These are phyloP conservation scores for Nephila pilipes DNA, from an alignment of 1,140 invertebrate species.

Conservation along the genomic window DNA sequence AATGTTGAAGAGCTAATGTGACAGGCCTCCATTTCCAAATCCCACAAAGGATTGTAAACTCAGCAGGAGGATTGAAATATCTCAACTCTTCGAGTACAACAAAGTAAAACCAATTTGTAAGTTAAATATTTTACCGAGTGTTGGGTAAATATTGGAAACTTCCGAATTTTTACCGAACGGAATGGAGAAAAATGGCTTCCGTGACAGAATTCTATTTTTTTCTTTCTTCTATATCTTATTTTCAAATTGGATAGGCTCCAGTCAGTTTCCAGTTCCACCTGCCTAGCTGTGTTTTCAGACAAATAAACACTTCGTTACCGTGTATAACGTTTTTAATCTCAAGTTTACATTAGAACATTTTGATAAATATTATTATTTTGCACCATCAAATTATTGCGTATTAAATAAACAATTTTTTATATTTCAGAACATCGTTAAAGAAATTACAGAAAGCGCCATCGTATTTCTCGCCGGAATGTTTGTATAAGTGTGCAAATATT, in stretches of 20 bases:
- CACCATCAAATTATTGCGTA: background rate
- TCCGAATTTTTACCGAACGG: constrained; percentile 32
- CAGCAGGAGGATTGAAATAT: constrained; percentile 13
- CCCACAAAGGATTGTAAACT: background rate
- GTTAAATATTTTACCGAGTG: constrained; percentile 61
- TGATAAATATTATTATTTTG: background rate
- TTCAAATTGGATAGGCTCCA: background rate
- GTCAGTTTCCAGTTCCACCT: background rate
- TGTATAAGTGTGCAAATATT: no score
- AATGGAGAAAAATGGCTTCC: background rate
- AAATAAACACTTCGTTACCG: background rate
- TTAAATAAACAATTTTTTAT: constrained; percentile 2
- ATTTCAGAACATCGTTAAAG: background rate
- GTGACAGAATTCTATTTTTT: background rate
- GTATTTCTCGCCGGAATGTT: no score
- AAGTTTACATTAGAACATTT: background rate
- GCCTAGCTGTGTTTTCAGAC: background rate
- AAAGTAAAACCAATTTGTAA: constrained; percentile 65
- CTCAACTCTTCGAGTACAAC: constrained; percentile 23
- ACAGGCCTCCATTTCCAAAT: constrained; percentile 2
- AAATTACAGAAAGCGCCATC: no score
- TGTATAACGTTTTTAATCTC: background rate
- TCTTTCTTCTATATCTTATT: background rate
- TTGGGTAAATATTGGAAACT: constrained; percentile 42
- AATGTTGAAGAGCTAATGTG: constrained; percentile 17